phyloP scores from a whole-genome alignment of 1,140 invertebrate genomes.

The Drosophila simulans region DNA sequence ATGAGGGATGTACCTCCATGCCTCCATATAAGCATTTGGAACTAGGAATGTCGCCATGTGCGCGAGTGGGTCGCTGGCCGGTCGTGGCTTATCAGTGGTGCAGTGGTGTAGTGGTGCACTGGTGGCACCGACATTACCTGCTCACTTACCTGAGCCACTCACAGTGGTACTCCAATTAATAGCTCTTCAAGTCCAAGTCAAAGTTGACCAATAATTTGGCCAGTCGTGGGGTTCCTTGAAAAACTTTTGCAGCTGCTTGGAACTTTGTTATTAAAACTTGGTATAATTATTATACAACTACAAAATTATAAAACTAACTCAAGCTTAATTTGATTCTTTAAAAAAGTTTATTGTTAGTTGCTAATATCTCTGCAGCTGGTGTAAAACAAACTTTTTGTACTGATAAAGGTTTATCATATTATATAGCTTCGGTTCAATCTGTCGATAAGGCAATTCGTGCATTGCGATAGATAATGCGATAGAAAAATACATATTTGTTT shows the following conservation, averaged over 20 bases:
- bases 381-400: slow-evolving; percentile 1
- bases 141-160: slow-evolving; percentile 16
- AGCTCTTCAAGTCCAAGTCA: background rate
- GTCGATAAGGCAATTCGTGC: slow-evolving; percentile 26
- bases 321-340: background rate
- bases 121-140: slow-evolving; percentile 32
- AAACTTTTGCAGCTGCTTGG: too few species aligned
- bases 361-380: background rate
- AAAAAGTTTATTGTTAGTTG: background rate
- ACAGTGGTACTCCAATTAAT: slow-evolving; percentile 6
- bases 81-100: slow-evolving; percentile 32
- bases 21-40: background rate
- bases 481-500: background rate
- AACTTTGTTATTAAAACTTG: too few species aligned
- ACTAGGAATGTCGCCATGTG: slow-evolving; percentile 38
- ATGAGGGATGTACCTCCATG: slow-evolving; percentile 6
- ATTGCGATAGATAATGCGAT: background rate
- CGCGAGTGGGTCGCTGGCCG: slow-evolving; percentile 36
- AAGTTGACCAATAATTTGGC: background rate
- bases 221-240: too few species aligned
- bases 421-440: background rate
- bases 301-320: too few species aligned
- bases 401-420: slow-evolving; percentile 15
- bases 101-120: slow-evolving; percentile 19
- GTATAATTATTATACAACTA: too few species aligned